These are phyloP conservation scores for Eristalis intricaria DNA, from an alignment of 2,888 invertebrate genomes.

Conservation along the genomic window DNA sequence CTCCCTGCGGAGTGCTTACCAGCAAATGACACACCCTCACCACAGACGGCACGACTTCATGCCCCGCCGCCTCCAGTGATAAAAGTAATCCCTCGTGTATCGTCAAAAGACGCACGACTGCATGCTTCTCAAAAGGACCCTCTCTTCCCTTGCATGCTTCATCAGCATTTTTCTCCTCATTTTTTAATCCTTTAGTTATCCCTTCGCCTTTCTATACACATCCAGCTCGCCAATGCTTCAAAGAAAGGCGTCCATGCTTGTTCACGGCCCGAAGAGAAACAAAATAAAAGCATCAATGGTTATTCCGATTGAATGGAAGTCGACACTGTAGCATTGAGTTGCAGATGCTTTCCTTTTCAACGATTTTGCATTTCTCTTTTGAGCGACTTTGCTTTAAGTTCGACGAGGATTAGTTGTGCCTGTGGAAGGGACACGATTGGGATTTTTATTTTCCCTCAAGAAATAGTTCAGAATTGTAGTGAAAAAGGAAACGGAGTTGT, in stretches of 20 bases:
- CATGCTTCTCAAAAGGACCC: background rate
- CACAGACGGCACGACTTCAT: no score
- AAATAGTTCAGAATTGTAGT: no score
- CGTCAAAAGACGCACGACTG: background rate
- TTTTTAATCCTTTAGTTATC: background rate
- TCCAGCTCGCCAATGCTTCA: background rate
- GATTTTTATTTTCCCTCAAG: no score
- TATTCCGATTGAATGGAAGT: background rate
- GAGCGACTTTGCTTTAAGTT: background rate
- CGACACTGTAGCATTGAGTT: background rate
- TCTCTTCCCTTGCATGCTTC: background rate
- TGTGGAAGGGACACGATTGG: no score
- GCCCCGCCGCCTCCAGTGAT: no score
- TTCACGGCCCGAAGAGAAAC: background rate
- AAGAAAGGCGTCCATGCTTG: background rate
- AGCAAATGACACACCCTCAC: no score
- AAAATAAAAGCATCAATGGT: background rate
- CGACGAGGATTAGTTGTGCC: no score
- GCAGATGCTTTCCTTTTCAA: background rate
- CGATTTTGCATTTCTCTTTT: background rate
- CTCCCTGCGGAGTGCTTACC: no score
- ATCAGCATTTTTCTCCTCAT: background rate
- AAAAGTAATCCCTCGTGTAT: background rate
- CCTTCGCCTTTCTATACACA: background rate
- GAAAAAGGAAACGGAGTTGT: no score